Conservation (phyloP, 2,113 vertebrate genomes). For the Tyrannus savana region DNA sequence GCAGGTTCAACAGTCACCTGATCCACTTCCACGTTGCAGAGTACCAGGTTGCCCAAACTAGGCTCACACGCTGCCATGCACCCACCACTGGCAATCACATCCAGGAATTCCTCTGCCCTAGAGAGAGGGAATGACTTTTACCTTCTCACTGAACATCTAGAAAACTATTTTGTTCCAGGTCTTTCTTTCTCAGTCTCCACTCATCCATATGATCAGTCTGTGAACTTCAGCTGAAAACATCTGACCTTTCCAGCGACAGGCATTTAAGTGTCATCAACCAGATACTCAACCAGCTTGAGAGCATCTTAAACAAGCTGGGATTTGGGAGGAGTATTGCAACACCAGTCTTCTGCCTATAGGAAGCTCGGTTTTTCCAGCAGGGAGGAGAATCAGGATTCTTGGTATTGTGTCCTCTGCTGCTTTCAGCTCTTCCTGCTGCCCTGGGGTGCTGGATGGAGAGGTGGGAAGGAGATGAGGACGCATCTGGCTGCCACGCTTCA, state of each 20-base stretch:
- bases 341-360: background rate
- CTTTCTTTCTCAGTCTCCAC: background rate
- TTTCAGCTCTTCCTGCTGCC: background rate
- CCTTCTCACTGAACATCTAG: background rate
- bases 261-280: background rate
- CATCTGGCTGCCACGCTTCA: background rate
- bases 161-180: background rate
- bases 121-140: background rate
- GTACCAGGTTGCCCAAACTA: background rate
- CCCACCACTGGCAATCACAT: background rate
- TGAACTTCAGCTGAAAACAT: background rate
- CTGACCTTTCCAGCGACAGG: background rate
- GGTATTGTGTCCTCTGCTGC: background rate
- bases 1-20: background rate
- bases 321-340: background rate
- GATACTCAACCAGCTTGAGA: background rate
- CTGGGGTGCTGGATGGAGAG: rapidly evolving
- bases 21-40: background rate
- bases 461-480: background rate
- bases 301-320: background rate
- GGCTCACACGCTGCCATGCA: background rate
- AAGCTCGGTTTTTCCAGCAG: background rate
- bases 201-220: background rate
- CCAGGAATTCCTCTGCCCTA: background rate
- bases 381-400: background rate